Percentiles rank a stretch among this genome's conserved stretches.
Conservation (phyloP, 2,888 invertebrate species). For the Drosophila greeni region DNA sequence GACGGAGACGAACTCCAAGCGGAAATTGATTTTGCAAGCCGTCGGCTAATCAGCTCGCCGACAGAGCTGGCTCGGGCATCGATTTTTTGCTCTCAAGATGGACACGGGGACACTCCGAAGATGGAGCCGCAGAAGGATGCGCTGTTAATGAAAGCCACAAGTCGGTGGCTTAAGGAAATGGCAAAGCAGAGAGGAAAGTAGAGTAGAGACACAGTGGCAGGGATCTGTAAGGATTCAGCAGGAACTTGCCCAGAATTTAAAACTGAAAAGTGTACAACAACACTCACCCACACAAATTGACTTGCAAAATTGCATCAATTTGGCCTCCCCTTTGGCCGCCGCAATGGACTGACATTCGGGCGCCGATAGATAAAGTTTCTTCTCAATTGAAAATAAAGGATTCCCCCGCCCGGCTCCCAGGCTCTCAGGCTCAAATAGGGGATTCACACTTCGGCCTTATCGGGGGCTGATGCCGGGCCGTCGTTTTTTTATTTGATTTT, state of each 20-base stretch:
- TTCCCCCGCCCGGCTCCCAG: neutral
- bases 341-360: neutral
- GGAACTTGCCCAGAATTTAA: neutral
- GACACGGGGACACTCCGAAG: neutral
- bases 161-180: neutral
- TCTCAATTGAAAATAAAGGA: conserved; percentile 3
- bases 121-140: conserved; percentile 11
- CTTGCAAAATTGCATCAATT: conserved; percentile 13
- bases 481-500: conserved; percentile 51
- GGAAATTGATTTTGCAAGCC: conserved; percentile 68
- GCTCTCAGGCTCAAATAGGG: conserved; percentile 7
- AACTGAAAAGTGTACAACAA: neutral
- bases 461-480: conserved; percentile 2
- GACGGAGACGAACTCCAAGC: conserved; percentile 44
- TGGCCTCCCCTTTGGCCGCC: neutral
- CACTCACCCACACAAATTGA: conserved; percentile 1
- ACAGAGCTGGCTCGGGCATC: conserved; percentile 21
- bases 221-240: neutral
- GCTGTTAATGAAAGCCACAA: conserved; percentile 22
- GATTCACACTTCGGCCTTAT: conserved; percentile 27
- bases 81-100: conserved; percentile 41
- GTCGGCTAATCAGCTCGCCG: conserved; percentile 52
- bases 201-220: neutral
- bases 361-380: conserved; percentile 2
- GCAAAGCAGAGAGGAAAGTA: neutral